Base-by-base conservation (phyloP, 2,888 invertebrate genomes). In the Stramonita haemastoma region DNA sequence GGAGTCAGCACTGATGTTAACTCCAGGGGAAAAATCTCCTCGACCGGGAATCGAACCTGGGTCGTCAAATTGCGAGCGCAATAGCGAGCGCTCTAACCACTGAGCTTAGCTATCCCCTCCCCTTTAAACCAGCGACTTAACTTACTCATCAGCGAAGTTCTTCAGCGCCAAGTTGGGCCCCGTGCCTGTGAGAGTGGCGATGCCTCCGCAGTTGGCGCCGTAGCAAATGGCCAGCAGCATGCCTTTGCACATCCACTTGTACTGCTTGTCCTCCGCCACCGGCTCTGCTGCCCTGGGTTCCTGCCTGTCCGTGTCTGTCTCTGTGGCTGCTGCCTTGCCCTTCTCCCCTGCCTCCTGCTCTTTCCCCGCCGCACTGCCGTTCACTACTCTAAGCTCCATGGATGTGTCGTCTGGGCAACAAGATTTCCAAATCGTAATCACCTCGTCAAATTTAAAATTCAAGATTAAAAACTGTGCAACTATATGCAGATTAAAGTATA, bases 131-230 rank as follows among this genome's bases (percentile, higher is more conserved):
- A n/a, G n/a, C n/a, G n/a, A n/a, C n/a, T n/a, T n/a, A 15, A 92
- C 94, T 91, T 89, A 94, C 94, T 92, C 93, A 85, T 95, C 95
- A 15, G 96, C 92, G 81, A 94, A 94, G 17, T 95, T 95, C 92
- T 94, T 94, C 26, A 96, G 89, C 57, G 96, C 95, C 57, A 96
- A 93, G 92, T 96, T 96, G 11, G 96, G 95, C 0, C 95, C 95
- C 4, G 96, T 96, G 19, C 96, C 96, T 0, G 96, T 96, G 29
- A 96, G 92, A 0, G 96, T 95, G 4, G 95, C 95, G 11, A 95
- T 95, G 0, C 96, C 96, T 8, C 96, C 96, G 57, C 95, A 94
- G 92, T 96, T 96, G 22, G 96, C 95, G 0, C 95, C 93, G 91
- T 95, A 96, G n/a, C 94, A 94, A 17, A 96, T 94, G 70, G 77